These are phyloP conservation scores for Hyposoter didymator DNA, from an alignment of 2,888 invertebrate species.

Conservation along the genomic window DNA sequence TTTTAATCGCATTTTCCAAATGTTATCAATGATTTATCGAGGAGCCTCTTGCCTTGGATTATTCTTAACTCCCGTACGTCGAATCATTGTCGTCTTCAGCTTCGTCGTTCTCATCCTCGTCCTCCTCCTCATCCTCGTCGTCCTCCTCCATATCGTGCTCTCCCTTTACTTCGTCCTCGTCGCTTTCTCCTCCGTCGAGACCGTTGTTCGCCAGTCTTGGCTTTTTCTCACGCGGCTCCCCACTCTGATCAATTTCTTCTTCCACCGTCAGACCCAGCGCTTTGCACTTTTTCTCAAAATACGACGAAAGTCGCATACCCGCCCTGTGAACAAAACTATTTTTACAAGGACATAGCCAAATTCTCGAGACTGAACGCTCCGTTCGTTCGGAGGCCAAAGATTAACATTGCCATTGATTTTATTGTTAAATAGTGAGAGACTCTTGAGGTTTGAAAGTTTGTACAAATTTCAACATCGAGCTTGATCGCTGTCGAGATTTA, in stretches of 20 bases:
- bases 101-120: slow-evolving; percentile 61
- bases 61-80: slow-evolving; percentile 59
- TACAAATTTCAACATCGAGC: slow-evolving; percentile 25
- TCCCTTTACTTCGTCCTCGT: slow-evolving; percentile 56
- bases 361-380: slow-evolving; percentile 55
- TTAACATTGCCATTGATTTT: slow-evolving; percentile 62
- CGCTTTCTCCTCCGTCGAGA: slow-evolving; percentile 74
- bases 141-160: slow-evolving; percentile 63
- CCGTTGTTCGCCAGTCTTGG: slow-evolving; percentile 73
- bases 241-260: slow-evolving; percentile 76
- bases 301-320: slow-evolving; percentile 89
- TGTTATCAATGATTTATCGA: slow-evolving; percentile 36
- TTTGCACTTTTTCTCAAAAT: slow-evolving; percentile 89
- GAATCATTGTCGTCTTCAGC: slow-evolving; percentile 62
- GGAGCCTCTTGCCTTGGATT: slow-evolving; percentile 31
- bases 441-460: background rate
- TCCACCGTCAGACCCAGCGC: slow-evolving; percentile 87
- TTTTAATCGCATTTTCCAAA: slow-evolving; percentile 38
- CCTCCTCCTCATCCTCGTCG: slow-evolving; percentile 53
- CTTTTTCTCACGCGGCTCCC: slow-evolving; percentile 81
- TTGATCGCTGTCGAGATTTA: slow-evolving; percentile 58
- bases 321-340: slow-evolving; percentile 87
- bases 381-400: slow-evolving; percentile 84
- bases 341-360: slow-evolving; percentile 74
- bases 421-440: background rate